phyloP scores from a whole-genome alignment of 1,140 invertebrate species.

The Ostrea denselamellosa region DNA sequence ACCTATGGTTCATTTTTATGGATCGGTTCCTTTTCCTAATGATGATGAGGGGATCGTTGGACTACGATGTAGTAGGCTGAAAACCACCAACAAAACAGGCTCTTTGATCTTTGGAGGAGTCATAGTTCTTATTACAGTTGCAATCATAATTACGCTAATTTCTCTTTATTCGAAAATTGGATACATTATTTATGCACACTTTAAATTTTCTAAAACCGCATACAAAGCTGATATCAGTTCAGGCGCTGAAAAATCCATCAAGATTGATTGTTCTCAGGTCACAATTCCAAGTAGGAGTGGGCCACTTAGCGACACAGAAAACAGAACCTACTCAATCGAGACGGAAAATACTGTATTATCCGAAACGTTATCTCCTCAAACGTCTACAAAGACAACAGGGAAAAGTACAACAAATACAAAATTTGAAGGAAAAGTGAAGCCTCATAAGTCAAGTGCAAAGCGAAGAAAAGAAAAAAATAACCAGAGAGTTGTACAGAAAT shows the following conservation, averaged over 20 bases:
- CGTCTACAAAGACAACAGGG: background rate
- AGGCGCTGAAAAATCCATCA: background rate
- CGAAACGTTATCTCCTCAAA: background rate
- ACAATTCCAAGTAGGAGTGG: background rate
- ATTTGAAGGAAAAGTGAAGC: background rate
- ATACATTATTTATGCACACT: conserved; percentile 40
- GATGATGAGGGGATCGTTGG: background rate
- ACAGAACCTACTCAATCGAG: background rate
- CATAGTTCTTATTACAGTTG: background rate
- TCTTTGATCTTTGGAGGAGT: conserved; percentile 29
- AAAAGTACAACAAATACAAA: background rate
- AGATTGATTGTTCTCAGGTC: background rate
- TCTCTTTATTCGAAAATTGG: conserved; percentile 41
- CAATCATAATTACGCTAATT: conserved; percentile 22
- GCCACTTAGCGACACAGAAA: background rate
- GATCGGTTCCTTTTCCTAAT: conserved; percentile 48
- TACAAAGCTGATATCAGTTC: background rate
- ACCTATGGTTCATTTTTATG: conserved; percentile 49
- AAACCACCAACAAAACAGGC: conserved; percentile 23
- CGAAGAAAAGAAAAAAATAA: background rate
- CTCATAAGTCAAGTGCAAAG: background rate
- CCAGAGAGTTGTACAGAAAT: background rate
- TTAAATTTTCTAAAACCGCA: background rate
- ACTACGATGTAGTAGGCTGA: conserved; percentile 41
- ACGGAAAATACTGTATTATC: background rate